phyloP scores from a whole-genome alignment of 2,888 invertebrate genomes.

The Penaeus monodon region DNA sequence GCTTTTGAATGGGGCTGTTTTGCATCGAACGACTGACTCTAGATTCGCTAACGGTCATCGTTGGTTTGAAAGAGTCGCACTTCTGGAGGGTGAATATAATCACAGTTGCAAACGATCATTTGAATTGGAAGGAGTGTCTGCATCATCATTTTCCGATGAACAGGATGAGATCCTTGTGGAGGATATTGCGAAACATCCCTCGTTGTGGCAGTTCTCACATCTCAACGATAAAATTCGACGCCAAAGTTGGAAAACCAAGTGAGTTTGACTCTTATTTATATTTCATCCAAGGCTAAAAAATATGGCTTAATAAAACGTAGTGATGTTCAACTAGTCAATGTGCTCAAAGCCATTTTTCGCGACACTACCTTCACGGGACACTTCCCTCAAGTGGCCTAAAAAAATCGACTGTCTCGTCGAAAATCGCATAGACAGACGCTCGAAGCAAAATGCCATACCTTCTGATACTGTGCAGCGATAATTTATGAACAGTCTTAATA shows the following conservation, averaged over 20 bases:
- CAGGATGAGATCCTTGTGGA: no score
- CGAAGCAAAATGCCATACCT: no score
- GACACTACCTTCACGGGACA: conserved; percentile 11
- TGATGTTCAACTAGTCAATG: neutral
- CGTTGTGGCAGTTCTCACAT: no score
- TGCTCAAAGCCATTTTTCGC: conserved; percentile 9
- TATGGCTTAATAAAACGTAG: no score
- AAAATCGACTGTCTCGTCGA: neutral
- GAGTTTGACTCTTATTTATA: no score
- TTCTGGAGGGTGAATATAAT: neutral
- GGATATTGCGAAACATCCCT: neutral
- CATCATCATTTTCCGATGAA: no score
- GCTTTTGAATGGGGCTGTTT: conserved; percentile 1
- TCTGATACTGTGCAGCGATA: no score
- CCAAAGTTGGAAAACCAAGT: no score
- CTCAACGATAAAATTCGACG: no score
- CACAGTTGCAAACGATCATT: neutral
- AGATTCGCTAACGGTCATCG: conserved; percentile 1
- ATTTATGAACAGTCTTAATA: no score
- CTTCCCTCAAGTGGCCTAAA: neutral
- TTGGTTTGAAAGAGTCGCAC: neutral
- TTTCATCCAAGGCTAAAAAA: neutral
- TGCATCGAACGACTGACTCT: conserved; percentile 1
- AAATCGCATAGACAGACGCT: no score
- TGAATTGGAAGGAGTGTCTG: no score